Evolutionary conservation across 2,888 invertebrate genomes (phyloP), one percentile per base, ranked within the genome.

Genomic region (Lasioglossum oenotherae): DNA sequence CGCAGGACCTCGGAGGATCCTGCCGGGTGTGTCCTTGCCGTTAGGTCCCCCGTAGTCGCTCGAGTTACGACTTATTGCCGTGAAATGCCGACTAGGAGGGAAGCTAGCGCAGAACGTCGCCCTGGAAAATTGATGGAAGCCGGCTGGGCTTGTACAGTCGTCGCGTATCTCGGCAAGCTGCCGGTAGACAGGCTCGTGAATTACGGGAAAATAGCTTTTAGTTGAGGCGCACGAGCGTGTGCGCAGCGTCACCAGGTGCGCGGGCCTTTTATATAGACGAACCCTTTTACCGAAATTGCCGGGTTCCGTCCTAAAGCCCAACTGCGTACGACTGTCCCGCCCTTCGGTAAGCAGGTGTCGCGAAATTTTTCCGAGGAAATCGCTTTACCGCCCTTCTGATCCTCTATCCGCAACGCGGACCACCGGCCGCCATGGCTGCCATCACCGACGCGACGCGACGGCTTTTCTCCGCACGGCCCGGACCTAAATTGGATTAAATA

Each of bases 211-310:
- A 92, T 92, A 91, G 94, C 94, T 93, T 94, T 94, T 92, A 94
- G 93, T 90, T 85, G 91, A 89, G 91, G 90, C 64, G 27, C 60
- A 2, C 60, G 60, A 31, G 16, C 60, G 27, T 16, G 27, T 31
- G 27, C 16, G 82, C 81, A 76, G 57, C 92, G 93, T 93, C 94
- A 94, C 93, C 94, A 93, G 94, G 93, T 94, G 94, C 91, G 83
- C 92, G 82, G 87, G 71, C 90, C 57, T 76, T 79, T 72, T 88
- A 91, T 93, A 94, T 93, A 92, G 92, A 90, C 83, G 93, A 94
- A 94, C 94, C 94, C 94, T 94, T 94, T 94, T 94, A 94, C 94
- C 92, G 91, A 94, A 94, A 94, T 94, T 94, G 93, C 93, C 90
- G 90, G 92, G 92, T 92, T 90, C 84, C 91, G 90, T 86, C 92